These are phyloP conservation scores for Candoia aspera DNA, from an alignment of 2,113 vertebrate species.

Conservation along the genomic window DNA sequence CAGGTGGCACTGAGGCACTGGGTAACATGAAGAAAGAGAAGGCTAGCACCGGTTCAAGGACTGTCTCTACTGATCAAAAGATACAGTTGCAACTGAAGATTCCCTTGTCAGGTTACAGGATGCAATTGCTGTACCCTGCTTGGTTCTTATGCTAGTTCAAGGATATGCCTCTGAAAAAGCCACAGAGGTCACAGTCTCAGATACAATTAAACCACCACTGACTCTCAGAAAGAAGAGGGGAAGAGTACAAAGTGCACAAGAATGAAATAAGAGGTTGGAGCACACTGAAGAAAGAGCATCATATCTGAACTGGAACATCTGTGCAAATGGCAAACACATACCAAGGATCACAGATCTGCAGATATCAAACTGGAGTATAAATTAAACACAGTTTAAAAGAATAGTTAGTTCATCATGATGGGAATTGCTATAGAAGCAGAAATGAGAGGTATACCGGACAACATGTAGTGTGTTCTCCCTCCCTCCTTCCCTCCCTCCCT, in stretches of 20 bases:
- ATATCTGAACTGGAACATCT: neutral
- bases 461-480: neutral
- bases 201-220: neutral
- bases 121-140: conserved; percentile 3
- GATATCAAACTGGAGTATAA: neutral
- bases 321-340: neutral
- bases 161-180: neutral
- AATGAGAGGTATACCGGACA: neutral
- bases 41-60: neutral
- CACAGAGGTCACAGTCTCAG: conserved; percentile 16
- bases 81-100: neutral
- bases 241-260: neutral
- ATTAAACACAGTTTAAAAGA: neutral
- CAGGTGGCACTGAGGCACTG: neutral
- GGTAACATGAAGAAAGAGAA: neutral
- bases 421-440: neutral
- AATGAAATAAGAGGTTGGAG: neutral
- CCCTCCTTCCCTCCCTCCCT: neutral
- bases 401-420: neutral
- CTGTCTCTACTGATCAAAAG: conserved; percentile 9
- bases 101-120: neutral
- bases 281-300: neutral
- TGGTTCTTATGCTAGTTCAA: conserved; percentile 8
- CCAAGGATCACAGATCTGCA: neutral
- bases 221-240: neutral